Conservation (phyloP, 2,888 invertebrate species). For the Beris chalybata region DNA sequence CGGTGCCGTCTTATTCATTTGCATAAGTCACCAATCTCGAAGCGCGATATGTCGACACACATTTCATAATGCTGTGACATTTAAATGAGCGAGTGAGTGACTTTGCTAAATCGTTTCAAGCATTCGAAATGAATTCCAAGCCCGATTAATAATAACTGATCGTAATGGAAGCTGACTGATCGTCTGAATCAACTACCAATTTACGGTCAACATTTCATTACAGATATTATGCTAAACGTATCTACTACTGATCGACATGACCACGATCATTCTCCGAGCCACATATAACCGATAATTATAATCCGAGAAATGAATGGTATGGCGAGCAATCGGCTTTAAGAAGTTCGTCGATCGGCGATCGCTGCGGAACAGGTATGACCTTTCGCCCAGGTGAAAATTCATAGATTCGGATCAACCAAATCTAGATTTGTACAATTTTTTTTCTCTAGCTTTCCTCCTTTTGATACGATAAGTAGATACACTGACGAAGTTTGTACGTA, state of each 20-base stretch:
- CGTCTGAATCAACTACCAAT: conserved; percentile 2
- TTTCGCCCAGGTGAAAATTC: too few species aligned
- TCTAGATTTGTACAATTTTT: too few species aligned
- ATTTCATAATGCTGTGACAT: conserved; percentile 13
- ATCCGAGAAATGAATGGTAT: neutral
- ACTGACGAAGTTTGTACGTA: conserved; percentile 2
- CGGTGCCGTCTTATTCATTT: too few species aligned
- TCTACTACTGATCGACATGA: neutral
- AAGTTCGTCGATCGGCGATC: too few species aligned
- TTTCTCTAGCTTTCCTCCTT: too few species aligned
- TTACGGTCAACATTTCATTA: conserved; percentile 9
- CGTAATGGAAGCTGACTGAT: too few species aligned
- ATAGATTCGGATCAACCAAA: too few species aligned
- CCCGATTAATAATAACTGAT: too few species aligned
- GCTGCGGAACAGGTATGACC: too few species aligned
- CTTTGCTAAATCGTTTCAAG: neutral
- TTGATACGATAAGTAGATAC: conserved; percentile 6
- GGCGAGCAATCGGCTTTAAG: too few species aligned
- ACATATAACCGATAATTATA: conserved; percentile 5
- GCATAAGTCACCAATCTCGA: too few species aligned
- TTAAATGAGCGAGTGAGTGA: conserved; percentile 8
- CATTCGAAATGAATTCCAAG: too few species aligned
- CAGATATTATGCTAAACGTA: conserved; percentile 7
- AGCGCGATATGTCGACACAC: conserved; percentile 8
- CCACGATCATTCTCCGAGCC: neutral